Base-by-base conservation (phyloP, 1,140 invertebrate species). In the Drosophila grimshawi region DNA sequence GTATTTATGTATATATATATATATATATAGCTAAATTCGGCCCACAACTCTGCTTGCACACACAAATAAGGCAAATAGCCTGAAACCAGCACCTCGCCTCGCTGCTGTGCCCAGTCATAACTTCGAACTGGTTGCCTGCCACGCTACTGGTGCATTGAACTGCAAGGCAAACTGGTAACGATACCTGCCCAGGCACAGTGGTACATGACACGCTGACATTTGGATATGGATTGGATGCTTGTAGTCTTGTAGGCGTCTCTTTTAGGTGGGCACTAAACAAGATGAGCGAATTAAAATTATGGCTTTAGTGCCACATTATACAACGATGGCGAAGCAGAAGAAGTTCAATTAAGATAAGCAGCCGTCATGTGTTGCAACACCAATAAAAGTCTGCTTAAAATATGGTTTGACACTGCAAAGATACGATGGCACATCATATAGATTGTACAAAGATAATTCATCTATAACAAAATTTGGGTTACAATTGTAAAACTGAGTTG, bases 161-260 rank as follows among this genome's bases (percentile, higher is more conserved):
- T 85, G 83, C 90, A 92, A 92, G 90, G 90, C 83, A 92, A 92
- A 92, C 90, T 79, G 81, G 86, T 90, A 86, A 68, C 52, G 27
- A 76, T 53, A 65, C 73, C 52, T 78, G 77, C 55, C 56, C 57
- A 51, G 60, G 61, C 65, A 81, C 80, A 78, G 79, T 81, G 74
- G 73, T 80, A 43, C 39, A 43, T 4, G 61, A 39, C 66, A 78
- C 43, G 69, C 33, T 32, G 53, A 32, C 45, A 77, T 41, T 59
- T 32, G 45, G 45, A 32, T 68, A 45, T 10, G 0, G n/a, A 10
- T 33, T 79, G 48, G 78, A 19, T 19, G 19, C 19, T 19, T 19
- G 19, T 1, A 19, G 19, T 19, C 19, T 19, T 19, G 19, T 80
- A 64, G 78, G 78, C 70, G 77, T 66, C 10, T 10, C 43, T 19